Evolutionary conservation across 2,888 invertebrate genomes (phyloP), one percentile per base, ranked within the genome.

Genomic region (Spodoptera littoralis): DNA sequence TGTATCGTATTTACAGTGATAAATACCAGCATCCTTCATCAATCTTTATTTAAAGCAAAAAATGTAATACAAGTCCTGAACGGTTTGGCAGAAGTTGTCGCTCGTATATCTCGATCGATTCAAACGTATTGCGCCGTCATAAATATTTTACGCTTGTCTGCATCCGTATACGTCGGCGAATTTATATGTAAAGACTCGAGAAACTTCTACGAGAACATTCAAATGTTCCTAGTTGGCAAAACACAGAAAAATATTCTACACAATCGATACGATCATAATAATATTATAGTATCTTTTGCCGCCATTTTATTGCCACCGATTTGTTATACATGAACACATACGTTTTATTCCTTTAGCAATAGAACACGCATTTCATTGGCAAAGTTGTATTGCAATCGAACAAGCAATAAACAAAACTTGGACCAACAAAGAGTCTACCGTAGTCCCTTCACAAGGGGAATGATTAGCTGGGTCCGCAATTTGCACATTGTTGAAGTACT

Each of bases 131-230:
- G 77, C 77, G 79, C 62, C 64, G 64, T 65, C 76, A 77, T 77
- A 78, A 77, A 77, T 78, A 77, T 77, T 77, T 78, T 77, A 77
- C 79, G 79, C 73, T 76, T 65, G 62, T 62, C 60, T 77, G 78
- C 77, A 77, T 73, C 50, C 68, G 62, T 77, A 61, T 69, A 78
- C 60, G 75, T 66, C 78, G 64, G 50, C 67, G 62, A 73, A 76
- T 70, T 75, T 72, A 69, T 74, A 69, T 69, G 62, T 64, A 58
- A 72, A 65, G 75, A 63, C 60, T 59, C 42, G 64, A 53, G 41
- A 52, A 77, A 65, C 71, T 59, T 75, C 65, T 75, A 66, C 64
- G 60, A 53, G 60, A 64, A 64, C 44, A 59, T 69, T 69, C 72
- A 69, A 69, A 77, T 66, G 64, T 63, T 62, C 44, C 51, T 57